Evolutionary conservation across 2,888 invertebrate species (phyloP).

Genomic region (Allacma fusca): DNA sequence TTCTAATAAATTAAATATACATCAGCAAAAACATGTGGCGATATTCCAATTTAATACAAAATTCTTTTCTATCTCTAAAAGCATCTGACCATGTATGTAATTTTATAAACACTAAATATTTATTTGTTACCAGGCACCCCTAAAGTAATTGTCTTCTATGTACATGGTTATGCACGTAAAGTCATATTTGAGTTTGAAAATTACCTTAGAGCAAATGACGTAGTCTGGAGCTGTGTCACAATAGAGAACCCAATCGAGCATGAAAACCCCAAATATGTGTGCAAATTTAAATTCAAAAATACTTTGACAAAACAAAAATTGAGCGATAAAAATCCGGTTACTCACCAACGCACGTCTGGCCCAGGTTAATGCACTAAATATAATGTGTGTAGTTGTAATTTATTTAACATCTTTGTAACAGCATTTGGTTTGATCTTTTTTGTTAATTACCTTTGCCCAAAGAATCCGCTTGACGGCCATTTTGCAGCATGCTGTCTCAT

Average conservation of each 20-base stretch:
- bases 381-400: neutral
- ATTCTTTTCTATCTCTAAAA: too few relatives aligned
- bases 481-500: conserved; percentile 79
- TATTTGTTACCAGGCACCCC: neutral
- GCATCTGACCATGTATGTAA: too few relatives aligned
- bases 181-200: neutral
- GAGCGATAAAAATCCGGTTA: too few relatives aligned
- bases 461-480: conserved; percentile 77
- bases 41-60: too few relatives aligned
- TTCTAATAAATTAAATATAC: too few relatives aligned
- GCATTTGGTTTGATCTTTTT: neutral
- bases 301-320: too few relatives aligned
- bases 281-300: too few relatives aligned
- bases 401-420: too few relatives aligned
- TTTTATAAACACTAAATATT: too few relatives aligned
- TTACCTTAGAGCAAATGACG: conserved; percentile 30
- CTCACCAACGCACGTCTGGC: conserved; percentile 36
- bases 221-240: conserved; percentile 35
- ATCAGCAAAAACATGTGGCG: too few relatives aligned
- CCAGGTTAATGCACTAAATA: conserved; percentile 18
- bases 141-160: neutral
- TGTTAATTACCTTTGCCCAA: conserved; percentile 92
- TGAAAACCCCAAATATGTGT: too few relatives aligned
- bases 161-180: neutral
- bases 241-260: too few relatives aligned